These are phyloP conservation scores for Leuctra nigra DNA, from an alignment of 2,888 invertebrate species.

Conservation along the genomic window DNA sequence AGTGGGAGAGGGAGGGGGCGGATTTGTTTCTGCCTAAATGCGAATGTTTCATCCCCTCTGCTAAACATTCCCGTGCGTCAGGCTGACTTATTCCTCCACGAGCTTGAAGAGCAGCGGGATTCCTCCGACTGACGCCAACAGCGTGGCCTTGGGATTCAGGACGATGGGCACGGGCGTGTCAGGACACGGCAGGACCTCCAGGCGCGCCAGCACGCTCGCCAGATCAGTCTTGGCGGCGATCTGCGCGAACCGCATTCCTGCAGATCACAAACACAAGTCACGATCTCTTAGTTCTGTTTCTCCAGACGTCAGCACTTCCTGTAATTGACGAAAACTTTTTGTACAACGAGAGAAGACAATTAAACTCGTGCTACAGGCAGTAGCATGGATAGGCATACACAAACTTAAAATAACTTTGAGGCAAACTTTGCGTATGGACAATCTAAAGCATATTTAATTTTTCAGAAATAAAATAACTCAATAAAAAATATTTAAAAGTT, in stretches of 20 bases:
- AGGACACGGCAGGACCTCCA: conserved; percentile 15
- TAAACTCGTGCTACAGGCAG: too few relatives aligned
- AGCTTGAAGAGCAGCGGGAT: conserved; percentile 18
- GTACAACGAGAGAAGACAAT: too few relatives aligned
- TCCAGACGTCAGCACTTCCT: not conserved
- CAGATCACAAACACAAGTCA: not conserved
- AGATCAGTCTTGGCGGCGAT: conserved; percentile 22
- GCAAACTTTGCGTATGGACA: too few relatives aligned
- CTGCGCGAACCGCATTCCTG: conserved; percentile 25
- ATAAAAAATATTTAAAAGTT: too few relatives aligned
- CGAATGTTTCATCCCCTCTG: too few relatives aligned
- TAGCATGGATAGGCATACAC: too few relatives aligned
- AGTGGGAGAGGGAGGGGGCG: too few relatives aligned
- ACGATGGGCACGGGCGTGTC: conserved; percentile 20
- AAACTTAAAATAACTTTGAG: too few relatives aligned
- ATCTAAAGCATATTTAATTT: too few relatives aligned
- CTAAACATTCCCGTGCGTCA: too few relatives aligned
- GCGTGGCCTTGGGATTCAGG: conserved; percentile 13
- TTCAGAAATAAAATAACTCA: too few relatives aligned
- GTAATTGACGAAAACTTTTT: not conserved
- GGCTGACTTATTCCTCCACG: not conserved
- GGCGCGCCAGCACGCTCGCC: conserved; percentile 16
- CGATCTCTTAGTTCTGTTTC: not conserved
- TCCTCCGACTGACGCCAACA: conserved; percentile 7
- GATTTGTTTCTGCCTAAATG: too few relatives aligned